phyloP scores from a whole-genome alignment of 2,888 invertebrate species.

The Chloroclysta siterata region DNA sequence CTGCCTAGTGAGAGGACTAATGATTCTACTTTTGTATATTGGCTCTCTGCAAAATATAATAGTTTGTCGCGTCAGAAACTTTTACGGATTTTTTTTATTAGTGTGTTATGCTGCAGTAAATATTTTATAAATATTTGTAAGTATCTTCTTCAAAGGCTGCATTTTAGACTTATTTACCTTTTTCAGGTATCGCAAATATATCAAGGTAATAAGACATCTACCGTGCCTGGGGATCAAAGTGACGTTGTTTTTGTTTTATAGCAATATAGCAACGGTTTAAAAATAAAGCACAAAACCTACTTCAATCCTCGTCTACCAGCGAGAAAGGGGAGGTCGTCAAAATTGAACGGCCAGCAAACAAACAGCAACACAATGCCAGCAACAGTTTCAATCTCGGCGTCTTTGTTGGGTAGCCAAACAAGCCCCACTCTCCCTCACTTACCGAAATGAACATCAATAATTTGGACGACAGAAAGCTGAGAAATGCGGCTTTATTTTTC shows the following conservation, averaged over 20 bases:
- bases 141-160: no score
- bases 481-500: conserved; percentile 1
- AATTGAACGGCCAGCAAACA: conserved; percentile 14
- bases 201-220: no score
- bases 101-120: no score
- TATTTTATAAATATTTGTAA: no score
- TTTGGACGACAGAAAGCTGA: neutral
- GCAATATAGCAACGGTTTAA: neutral
- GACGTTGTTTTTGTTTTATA: neutral
- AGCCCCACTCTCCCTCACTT: conserved; percentile 5
- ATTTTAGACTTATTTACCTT: no score
- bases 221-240: no score
- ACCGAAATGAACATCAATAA: conserved; percentile 19
- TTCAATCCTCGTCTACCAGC: conserved; percentile 3
- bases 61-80: no score
- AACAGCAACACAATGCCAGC: conserved; percentile 11
- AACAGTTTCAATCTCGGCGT: conserved; percentile 22
- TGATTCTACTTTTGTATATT: no score
- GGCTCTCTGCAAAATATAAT: no score
- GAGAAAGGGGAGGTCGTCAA: conserved; percentile 12
- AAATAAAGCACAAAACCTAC: neutral
- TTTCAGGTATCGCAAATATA: no score
- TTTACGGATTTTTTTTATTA: no score
- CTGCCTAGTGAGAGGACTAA: no score
- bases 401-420: conserved; percentile 22